Evolutionary conservation across 2,113 vertebrate species (phyloP), one percentile per base, ranked within the genome.

Genomic region (Macheiramphus alcinus): DNA sequence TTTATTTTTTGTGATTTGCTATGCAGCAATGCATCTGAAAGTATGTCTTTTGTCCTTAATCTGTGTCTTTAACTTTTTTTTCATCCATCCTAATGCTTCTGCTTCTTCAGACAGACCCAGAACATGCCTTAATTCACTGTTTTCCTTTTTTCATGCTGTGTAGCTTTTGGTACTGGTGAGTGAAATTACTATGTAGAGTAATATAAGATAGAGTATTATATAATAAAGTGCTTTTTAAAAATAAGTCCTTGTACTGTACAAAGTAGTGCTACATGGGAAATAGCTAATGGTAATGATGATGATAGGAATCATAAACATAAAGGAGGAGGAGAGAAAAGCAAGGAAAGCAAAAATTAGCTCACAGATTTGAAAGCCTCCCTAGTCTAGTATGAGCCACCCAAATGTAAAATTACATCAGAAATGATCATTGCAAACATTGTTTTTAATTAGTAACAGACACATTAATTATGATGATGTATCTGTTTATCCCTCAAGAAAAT

Each of bases 371-470:
- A 90, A 92, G 5, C 22, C 18, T 91, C 16, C 16, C 23, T 88
- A 29, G 34, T 65, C 56, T 92, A 40, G 3, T 9, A 63, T 34
- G 32, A 97, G n/a, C 10, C 40, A 92, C 7, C 9, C 18, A 88
- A 91, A 96, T 88, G 31, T 62, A 94, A 97, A 96, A 93, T 40
- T 52, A 56, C 20, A 82, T 90, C 65, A 94, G 55, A 94, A 97
- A 75, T 84, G 16, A 87, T 79, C 15, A 67, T 59, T 45, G 17
- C 3, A 4, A 96, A 75, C 52, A 72, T 70, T 78, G 56, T 4
- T 96, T 97, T 93, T 97, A 97, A 96, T 96, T 95, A 95, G 58
- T 38, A 95, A 56, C 31, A 76, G 72, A 61, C 84, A 83, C 48
- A 91, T 84, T 95, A 90, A 85, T 94, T 94, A 76, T 86, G 26